A percentile compares a stretch with the other conserved stretches of the same genome.
phyloP scores from a whole-genome alignment of 2,797 vertebrate species.

The Oryzias sinensis region DNA sequence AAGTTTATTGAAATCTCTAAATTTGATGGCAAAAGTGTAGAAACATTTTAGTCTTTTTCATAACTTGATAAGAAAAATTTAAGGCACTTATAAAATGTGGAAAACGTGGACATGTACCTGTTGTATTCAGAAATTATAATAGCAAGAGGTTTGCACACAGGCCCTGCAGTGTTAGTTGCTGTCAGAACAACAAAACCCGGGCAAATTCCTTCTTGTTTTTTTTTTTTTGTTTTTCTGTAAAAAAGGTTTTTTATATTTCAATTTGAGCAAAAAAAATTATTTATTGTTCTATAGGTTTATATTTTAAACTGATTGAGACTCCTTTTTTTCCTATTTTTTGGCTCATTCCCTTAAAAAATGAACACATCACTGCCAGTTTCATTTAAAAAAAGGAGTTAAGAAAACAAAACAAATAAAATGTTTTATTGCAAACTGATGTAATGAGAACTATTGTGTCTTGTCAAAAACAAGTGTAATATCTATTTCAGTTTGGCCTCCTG shows the following conservation, averaged over 20 bases:
- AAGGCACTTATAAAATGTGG: no score
- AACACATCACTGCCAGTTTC: background rate
- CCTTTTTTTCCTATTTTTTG: background rate
- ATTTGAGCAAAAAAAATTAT: background rate
- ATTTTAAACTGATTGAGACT: no score
- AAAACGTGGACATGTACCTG: no score
- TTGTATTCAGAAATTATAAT: no score
- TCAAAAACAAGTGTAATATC: constrained; percentile 16
- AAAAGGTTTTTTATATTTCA: background rate
- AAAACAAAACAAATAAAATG: no score
- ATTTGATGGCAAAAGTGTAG: no score
- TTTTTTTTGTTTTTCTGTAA: background rate
- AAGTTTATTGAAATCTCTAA: no score
- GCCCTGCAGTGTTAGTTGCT: background rate
- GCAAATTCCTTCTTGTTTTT: background rate
- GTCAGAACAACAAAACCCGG: background rate
- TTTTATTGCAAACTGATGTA: constrained; percentile 3
- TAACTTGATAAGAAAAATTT: no score
- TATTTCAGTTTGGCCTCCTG: constrained; percentile 14
- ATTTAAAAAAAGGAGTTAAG: no score
- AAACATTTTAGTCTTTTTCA: no score
- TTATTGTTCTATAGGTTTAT: no score
- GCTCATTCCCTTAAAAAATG: background rate
- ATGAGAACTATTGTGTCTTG: constrained; percentile 19
- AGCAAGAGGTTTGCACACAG: background rate